Evolutionary conservation across 2,797 vertebrate genomes (phyloP).

Genomic region (Paramormyrops hopkinsi): DNA sequence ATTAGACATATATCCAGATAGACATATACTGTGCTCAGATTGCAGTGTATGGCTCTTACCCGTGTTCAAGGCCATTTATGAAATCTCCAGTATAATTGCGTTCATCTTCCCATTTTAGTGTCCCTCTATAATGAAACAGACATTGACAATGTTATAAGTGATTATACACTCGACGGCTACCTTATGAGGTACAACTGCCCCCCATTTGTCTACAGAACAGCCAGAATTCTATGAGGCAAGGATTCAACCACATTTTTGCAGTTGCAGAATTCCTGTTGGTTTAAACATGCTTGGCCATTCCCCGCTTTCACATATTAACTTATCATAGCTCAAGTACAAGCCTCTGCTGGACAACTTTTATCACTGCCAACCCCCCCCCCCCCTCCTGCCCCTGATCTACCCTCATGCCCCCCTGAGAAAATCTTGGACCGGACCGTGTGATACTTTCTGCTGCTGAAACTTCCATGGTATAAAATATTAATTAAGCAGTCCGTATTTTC

Average conservation of each 20-base stretch:
- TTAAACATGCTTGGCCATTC: not conserved
- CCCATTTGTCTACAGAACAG: not conserved
- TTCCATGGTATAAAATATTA: not conserved
- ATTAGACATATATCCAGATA: not conserved
- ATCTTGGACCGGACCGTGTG: not conserved
- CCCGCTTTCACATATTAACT: not conserved
- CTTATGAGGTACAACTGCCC: not conserved
- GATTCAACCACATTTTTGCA: not conserved
- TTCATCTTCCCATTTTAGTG: conserved; percentile 58
- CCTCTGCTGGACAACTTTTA: not conserved
- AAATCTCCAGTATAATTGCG: conserved; percentile 58
- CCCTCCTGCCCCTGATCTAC: not conserved
- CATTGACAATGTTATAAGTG: not conserved
- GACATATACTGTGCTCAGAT: not conserved
- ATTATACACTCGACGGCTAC: not conserved
- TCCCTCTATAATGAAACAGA: conserved; percentile 51
- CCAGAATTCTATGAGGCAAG: not conserved
- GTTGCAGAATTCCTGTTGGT: not conserved
- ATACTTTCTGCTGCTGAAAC: not conserved
- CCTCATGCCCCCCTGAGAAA: not conserved
- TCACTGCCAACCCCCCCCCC: not conserved
- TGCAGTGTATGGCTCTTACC: not conserved
- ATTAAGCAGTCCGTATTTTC: not conserved
- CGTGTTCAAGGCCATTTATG: conserved; percentile 40
- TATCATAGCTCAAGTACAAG: not conserved